Evolutionary conservation across 1,140 invertebrate genomes (phyloP).

Genomic region (Cotesia vestalis): DNA sequence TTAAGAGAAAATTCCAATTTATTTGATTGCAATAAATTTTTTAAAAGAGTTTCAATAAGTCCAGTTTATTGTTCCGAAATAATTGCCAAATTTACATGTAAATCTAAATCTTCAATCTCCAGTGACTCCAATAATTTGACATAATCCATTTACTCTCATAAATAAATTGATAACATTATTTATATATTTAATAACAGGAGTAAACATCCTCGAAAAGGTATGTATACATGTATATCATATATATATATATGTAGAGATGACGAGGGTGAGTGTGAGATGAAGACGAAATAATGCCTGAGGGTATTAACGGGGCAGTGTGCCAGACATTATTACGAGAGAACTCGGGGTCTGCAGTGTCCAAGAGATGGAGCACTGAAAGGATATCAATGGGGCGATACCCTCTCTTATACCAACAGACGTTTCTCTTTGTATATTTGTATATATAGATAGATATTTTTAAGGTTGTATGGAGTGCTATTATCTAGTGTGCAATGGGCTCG

Average conservation of each 20-base stretch:
- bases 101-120: not conserved
- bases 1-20: no score
- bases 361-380: no score
- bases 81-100: no score
- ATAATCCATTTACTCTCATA: slow-evolving; percentile 15
- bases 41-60: no score
- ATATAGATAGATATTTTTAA: not conserved
- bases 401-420: not conserved
- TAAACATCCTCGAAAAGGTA: slow-evolving; percentile 13
- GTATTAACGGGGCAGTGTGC: slow-evolving; percentile 55
- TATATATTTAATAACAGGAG: slow-evolving; percentile 28
- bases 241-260: slow-evolving; percentile 36
- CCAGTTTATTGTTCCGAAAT: no score
- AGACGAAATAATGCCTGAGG: slow-evolving; percentile 34
- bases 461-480: slow-evolving; percentile 3
- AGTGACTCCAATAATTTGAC: slow-evolving; percentile 5
- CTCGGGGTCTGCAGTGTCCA: slow-evolving; percentile 8
- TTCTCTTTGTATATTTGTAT: not conserved
- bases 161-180: slow-evolving; percentile 14
- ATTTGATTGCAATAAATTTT: no score
- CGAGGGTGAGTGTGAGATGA: slow-evolving; percentile 28
- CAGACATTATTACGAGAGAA: slow-evolving; percentile 61
- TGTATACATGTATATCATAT: not conserved
- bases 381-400: slow-evolving; percentile 31
- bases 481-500: slow-evolving; percentile 5